phyloP scores from a whole-genome alignment of 2,113 vertebrate genomes.

The Clarias batrachus region DNA sequence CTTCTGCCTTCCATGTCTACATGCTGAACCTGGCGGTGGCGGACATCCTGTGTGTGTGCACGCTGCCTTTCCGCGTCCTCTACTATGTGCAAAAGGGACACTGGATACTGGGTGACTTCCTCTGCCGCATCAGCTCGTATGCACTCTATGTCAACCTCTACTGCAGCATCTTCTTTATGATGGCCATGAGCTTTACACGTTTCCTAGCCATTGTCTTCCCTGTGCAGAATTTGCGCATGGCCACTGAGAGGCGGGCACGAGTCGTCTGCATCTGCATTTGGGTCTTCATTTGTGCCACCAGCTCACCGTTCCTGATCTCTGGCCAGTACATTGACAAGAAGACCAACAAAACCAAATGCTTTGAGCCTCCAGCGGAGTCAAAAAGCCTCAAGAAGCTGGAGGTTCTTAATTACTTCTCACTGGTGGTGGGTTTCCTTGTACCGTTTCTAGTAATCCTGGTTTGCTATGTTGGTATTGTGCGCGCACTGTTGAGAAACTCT shows the following conservation, averaged over 20 bases:
- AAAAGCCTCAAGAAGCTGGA: constrained; percentile 58
- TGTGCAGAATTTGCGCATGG: constrained; percentile 80
- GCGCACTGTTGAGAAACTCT: constrained; percentile 76
- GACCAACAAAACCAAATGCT: constrained; percentile 88
- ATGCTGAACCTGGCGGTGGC: constrained; percentile 91
- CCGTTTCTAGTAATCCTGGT: constrained; percentile 85
- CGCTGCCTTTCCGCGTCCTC: constrained; percentile 83
- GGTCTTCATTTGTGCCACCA: constrained; percentile 82
- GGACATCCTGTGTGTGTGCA: constrained; percentile 88
- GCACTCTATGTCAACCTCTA: constrained; percentile 94
- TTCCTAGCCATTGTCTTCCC: constrained; percentile 94
- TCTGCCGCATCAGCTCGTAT: constrained; percentile 88
- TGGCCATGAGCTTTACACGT: constrained; percentile 91
- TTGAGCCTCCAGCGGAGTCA: constrained; percentile 76
- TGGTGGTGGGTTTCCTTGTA: constrained; percentile 81
- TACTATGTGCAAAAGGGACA: constrained; percentile 86
- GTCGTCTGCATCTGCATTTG: constrained; percentile 78
- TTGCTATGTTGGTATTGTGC: constrained; percentile 88
- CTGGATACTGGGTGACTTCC: constrained; percentile 84
- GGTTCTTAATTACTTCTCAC: constrained; percentile 80
- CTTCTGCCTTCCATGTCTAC: constrained; percentile 86
- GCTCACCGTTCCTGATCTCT: constrained; percentile 79
- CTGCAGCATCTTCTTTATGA: constrained; percentile 95
- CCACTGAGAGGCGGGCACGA: constrained; percentile 78
- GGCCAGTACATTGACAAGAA: constrained; percentile 61